phyloP scores from a whole-genome alignment of 2,797 vertebrate genomes.

The Falco biarmicus region DNA sequence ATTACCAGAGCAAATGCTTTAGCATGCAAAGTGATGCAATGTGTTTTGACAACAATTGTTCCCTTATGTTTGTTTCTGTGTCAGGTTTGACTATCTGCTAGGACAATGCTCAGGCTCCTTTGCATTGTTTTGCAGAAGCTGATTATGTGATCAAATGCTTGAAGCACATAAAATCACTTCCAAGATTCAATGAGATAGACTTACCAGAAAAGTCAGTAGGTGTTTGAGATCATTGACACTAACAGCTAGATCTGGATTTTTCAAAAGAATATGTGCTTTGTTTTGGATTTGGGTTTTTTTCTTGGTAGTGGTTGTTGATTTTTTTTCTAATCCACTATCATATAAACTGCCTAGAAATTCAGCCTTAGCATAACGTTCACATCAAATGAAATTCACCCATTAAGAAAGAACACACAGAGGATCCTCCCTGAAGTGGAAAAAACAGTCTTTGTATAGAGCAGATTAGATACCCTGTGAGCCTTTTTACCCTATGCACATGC shows the following conservation, averaged over 20 bases:
- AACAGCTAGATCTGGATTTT: slow-evolving; percentile 53
- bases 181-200: slow-evolving; percentile 34
- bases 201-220: slow-evolving; percentile 56
- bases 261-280: slow-evolving; percentile 19
- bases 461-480: background rate
- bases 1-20: slow-evolving; percentile 61
- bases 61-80: slow-evolving; percentile 47
- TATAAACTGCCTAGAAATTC: slow-evolving; percentile 38
- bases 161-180: slow-evolving; percentile 28
- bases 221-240: slow-evolving; percentile 18
- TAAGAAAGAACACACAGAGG: background rate
- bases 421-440: slow-evolving; percentile 24
- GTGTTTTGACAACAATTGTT: slow-evolving; percentile 61
- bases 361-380: slow-evolving; percentile 52
- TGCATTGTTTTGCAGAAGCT: slow-evolving; percentile 27
- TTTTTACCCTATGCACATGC: background rate
- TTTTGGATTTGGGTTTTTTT: background rate
- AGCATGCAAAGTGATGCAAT: slow-evolving; percentile 59
- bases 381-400: slow-evolving; percentile 47
- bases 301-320: background rate
- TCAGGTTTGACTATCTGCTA: slow-evolving; percentile 52
- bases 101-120: slow-evolving; percentile 5
- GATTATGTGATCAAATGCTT: slow-evolving; percentile 60
- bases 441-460: background rate
- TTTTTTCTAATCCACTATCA: background rate